These are phyloP conservation scores for Rhinogobio ventralis DNA, from an alignment of 2,797 vertebrate species.

Conservation along the genomic window DNA sequence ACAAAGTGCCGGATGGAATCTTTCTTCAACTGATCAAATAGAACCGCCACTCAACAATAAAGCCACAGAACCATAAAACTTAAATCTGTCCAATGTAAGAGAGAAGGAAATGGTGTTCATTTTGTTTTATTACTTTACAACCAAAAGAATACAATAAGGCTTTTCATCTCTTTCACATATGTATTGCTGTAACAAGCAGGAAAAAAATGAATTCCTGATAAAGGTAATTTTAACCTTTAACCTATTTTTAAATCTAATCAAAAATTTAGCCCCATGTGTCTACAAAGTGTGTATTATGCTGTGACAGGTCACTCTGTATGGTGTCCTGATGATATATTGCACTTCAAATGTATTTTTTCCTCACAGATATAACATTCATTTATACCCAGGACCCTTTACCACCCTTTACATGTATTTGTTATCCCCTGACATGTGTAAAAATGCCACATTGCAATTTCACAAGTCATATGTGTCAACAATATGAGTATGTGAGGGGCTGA, in stretches of 20 bases:
- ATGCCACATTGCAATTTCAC: not conserved
- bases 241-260: not conserved
- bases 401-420: not conserved
- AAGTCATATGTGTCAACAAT: not conserved
- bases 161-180: slow-evolving; percentile 8
- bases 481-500: not conserved
- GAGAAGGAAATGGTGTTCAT: slow-evolving; percentile 8
- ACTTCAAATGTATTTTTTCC: not conserved
- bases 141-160: slow-evolving; percentile 1
- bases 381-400: not conserved
- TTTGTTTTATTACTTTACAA: slow-evolving; percentile 24
- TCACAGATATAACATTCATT: not conserved
- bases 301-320: not conserved
- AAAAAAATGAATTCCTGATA: slow-evolving; percentile 8
- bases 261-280: not conserved
- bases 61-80: slow-evolving; percentile 27
- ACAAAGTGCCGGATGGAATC: not conserved
- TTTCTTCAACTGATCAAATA: slow-evolving; percentile 13
- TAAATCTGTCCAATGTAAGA: not conserved
- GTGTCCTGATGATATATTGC: not conserved
- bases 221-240: slow-evolving; percentile 11
- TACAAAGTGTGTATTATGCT: not conserved
- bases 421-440: not conserved
- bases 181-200: not conserved
- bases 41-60: slow-evolving; percentile 7